Percentiles rank a stretch among this genome's conserved stretches.
These are phyloP conservation scores for Hippocampus abdominalis DNA, from an alignment of 2,113 vertebrate genomes.

Conservation along the genomic window DNA sequence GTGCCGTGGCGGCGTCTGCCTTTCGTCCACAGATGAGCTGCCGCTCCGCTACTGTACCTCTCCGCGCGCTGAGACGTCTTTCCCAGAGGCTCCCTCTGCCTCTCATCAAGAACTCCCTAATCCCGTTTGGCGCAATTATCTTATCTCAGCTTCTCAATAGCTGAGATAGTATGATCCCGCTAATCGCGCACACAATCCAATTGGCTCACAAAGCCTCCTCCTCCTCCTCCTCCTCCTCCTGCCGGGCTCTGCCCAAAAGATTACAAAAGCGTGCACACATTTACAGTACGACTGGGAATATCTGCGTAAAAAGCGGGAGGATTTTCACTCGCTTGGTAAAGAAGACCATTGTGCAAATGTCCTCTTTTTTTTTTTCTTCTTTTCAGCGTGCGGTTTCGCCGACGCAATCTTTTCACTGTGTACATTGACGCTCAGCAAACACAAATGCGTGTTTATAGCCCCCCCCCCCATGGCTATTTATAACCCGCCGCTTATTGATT, in stretches of 20 bases:
- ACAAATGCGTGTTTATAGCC: constrained; percentile 2
- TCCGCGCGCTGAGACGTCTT: constrained; percentile 35
- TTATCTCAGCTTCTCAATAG: constrained; percentile 68
- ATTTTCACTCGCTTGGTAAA: constrained; percentile 34
- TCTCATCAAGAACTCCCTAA: constrained; percentile 61
- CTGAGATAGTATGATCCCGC: constrained; percentile 62
- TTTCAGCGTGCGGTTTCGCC: constrained; percentile 49
- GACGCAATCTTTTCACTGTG: constrained; percentile 15
- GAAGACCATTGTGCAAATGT: constrained; percentile 61
- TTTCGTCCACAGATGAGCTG: constrained; percentile 43
- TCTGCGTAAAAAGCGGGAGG: constrained; percentile 26
- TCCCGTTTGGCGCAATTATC: constrained; percentile 71
- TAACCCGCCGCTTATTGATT: constrained; percentile 3
- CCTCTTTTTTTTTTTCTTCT: not conserved
- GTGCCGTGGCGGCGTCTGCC: constrained; percentile 37
- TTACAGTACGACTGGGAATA: constrained; percentile 24
- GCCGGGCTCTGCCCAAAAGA: constrained; percentile 36
- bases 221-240: constrained; percentile 13
- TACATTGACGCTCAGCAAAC: constrained; percentile 18
- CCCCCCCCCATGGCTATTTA: constrained; percentile 19
- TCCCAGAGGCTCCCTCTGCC: constrained; percentile 46
- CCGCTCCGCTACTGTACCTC: constrained; percentile 39
- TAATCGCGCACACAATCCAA: constrained; percentile 66
- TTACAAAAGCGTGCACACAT: constrained; percentile 30
- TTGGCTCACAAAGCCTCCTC: constrained; percentile 45